phyloP scores from a whole-genome alignment of 1,140 invertebrate genomes.

The Drosophila mayri region DNA sequence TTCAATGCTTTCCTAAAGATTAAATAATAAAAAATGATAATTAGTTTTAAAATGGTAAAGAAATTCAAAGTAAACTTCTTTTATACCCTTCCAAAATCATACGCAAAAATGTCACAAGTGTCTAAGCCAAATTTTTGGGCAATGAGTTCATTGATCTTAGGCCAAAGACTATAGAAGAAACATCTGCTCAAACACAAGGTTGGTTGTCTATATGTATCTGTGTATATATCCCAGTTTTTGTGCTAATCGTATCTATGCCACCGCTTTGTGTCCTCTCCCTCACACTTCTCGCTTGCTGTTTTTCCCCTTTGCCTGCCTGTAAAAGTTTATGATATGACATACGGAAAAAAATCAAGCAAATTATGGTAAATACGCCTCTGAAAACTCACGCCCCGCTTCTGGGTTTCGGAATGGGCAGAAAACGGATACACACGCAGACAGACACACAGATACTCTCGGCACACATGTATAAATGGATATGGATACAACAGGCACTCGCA shows the following conservation, averaged over 20 bases:
- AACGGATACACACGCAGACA: slow-evolving; percentile 22
- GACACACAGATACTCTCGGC: neutral
- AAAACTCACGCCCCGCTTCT: slow-evolving; percentile 60
- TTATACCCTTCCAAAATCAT: neutral
- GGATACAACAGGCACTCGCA: slow-evolving; percentile 23
- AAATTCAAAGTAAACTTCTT: neutral
- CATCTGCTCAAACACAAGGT: slow-evolving; percentile 66
- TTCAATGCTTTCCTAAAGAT: neutral
- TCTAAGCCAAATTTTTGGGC: slow-evolving; percentile 17
- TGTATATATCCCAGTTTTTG: slow-evolving; percentile 1
- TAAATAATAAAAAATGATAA: neutral
- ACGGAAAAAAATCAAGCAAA: slow-evolving; percentile 63
- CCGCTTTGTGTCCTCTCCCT: slow-evolving; percentile 17
- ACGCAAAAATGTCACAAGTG: slow-evolving; percentile 27
- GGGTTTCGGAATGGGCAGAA: slow-evolving; percentile 18
- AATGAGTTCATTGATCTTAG: slow-evolving; percentile 64
- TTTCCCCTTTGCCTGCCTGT: slow-evolving; percentile 8
- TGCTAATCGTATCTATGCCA: slow-evolving; percentile 50
- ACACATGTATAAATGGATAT: slow-evolving; percentile 1
- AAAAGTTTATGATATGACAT: slow-evolving; percentile 40
- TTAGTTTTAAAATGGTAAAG: neutral
- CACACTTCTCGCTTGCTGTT: neutral
- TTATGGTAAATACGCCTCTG: slow-evolving; percentile 65
- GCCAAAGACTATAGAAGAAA: slow-evolving; percentile 35
- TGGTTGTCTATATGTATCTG: neutral